Evolutionary conservation across 2,888 invertebrate species (phyloP).

Genomic region (Metalampra italica): DNA sequence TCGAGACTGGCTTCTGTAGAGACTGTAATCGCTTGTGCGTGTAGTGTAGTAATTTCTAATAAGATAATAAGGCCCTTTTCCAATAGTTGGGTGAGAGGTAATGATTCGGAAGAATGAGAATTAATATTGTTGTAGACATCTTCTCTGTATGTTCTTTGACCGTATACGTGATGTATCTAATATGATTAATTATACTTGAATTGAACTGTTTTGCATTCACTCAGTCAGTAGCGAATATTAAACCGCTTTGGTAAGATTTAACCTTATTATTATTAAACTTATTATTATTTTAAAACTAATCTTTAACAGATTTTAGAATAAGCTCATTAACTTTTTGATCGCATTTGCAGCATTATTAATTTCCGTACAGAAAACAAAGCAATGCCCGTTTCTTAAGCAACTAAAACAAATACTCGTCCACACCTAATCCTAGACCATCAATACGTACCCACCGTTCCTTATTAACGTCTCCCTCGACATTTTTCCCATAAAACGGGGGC

Average conservation of each 20-base stretch:
- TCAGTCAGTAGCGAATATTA: too few relatives aligned
- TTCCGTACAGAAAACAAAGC: background rate
- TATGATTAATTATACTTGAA: too few relatives aligned
- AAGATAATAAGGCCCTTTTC: constrained; percentile 57
- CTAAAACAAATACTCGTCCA: background rate
- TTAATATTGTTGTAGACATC: constrained; percentile 20
- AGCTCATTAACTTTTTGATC: too few relatives aligned
- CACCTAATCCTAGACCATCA: constrained; percentile 4
- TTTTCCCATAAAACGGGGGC: constrained; percentile 20
- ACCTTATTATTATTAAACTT: too few relatives aligned
- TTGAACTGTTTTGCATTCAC: too few relatives aligned
- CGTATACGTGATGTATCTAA: too few relatives aligned
- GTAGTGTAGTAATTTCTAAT: constrained; percentile 51
- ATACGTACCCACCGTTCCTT: constrained; percentile 9
- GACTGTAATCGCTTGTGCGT: constrained; percentile 26
- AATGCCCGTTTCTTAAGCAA: too few relatives aligned
- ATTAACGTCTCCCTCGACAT: constrained; percentile 14
- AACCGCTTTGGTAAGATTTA: too few relatives aligned
- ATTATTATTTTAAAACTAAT: too few relatives aligned
- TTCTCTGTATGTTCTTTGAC: too few relatives aligned
- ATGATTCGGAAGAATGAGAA: constrained; percentile 38
- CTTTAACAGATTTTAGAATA: too few relatives aligned
- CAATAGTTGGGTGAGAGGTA: constrained; percentile 49
- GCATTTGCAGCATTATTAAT: background rate
- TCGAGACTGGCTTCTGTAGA: constrained; percentile 24